Evolutionary conservation across 2,113 vertebrate species (phyloP).

Genomic region (Sceloporus tristichus): DNA sequence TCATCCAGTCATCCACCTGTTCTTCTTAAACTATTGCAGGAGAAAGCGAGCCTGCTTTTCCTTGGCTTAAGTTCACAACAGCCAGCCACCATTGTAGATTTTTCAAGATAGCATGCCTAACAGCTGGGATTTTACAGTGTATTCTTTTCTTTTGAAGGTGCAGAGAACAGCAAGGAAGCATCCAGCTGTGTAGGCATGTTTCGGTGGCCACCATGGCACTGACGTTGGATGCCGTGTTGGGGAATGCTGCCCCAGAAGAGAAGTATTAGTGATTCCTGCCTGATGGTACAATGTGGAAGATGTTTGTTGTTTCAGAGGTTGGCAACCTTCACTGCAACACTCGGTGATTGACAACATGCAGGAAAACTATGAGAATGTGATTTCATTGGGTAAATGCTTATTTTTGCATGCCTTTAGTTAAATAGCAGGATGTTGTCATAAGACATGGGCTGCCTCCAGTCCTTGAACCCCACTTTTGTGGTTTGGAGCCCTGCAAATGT

Average conservation of each 20-base stretch:
- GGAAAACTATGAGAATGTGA: conserved; percentile 58
- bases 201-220: background rate
- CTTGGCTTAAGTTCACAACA: background rate
- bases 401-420: background rate
- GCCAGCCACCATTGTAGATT: background rate
- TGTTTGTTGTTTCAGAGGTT: background rate
- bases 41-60: no score
- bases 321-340: background rate
- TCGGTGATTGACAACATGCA: conserved; percentile 24
- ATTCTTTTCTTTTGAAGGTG: background rate
- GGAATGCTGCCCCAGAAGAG: background rate
- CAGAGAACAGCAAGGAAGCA: background rate
- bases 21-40: no score
- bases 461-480: no score
- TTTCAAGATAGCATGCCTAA: background rate
- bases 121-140: background rate
- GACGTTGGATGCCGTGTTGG: background rate
- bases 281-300: background rate
- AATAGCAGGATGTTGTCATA: background rate
- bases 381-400: conserved; percentile 43
- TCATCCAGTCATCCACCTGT: no score
- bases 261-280: background rate
- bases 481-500: no score
- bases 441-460: no score
- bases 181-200: background rate